Evolutionary conservation across 2,797 vertebrate genomes (phyloP).

Genomic region (Ateles fusciceps): DNA sequence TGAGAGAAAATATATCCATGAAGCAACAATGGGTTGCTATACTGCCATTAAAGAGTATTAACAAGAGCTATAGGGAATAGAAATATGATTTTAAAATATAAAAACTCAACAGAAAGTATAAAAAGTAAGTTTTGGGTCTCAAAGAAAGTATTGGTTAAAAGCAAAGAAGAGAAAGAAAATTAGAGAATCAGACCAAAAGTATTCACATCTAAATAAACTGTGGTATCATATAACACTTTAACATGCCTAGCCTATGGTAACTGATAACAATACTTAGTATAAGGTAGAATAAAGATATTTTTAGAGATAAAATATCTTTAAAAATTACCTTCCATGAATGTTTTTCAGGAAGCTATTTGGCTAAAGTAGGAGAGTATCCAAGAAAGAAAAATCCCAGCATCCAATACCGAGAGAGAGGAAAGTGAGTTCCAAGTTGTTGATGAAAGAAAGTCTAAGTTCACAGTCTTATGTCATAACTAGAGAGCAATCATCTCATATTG

Average conservation of each 20-base stretch:
- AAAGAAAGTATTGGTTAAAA: not conserved
- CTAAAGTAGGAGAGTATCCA: not conserved
- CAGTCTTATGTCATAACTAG: not conserved
- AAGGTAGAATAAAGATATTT: not conserved
- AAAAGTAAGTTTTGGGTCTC: not conserved
- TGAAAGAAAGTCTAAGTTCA: not conserved
- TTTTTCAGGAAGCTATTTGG: not conserved
- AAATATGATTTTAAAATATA: not conserved
- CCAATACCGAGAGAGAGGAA: not conserved
- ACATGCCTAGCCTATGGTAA: not conserved
- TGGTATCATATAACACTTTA: not conserved
- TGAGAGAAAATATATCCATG: not conserved
- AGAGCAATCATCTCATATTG: not conserved
- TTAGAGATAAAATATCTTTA: not conserved
- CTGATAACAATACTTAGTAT: not conserved
- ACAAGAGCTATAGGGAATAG: not conserved
- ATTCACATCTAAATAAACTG: not conserved
- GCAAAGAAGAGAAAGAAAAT: not conserved
- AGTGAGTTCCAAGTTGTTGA: not conserved
- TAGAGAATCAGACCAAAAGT: not conserved
- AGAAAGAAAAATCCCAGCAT: not conserved
- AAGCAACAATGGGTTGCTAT: not conserved
- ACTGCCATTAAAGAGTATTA: not conserved
- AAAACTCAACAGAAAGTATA: not conserved
- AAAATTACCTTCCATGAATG: not conserved